phyloP scores from a whole-genome alignment of 2,888 invertebrate genomes.

The Drosophila mulleri region DNA sequence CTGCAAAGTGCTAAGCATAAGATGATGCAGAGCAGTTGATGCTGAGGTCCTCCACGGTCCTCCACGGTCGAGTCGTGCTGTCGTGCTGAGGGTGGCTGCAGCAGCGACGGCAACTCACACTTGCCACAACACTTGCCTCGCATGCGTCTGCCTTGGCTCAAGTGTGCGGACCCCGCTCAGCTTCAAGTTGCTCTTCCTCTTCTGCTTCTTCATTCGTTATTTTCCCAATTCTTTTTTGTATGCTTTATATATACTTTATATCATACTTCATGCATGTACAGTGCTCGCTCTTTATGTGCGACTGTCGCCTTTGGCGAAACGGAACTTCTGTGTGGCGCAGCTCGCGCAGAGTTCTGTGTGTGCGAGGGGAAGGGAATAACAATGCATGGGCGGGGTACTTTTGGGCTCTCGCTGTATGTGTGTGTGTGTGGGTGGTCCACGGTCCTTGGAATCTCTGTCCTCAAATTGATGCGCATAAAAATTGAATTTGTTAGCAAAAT shows the following conservation, averaged over 20 bases:
- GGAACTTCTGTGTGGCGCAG: conserved; percentile 34
- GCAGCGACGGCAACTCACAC: conserved; percentile 24
- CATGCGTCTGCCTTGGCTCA: conserved; percentile 34
- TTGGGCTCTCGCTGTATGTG: background rate
- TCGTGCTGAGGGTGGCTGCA: conserved; percentile 45
- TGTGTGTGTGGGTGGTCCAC: conserved; percentile 37
- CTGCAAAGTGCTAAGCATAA: conserved; percentile 45
- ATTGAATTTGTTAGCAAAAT: conserved; percentile 78
- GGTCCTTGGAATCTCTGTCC: conserved; percentile 40
- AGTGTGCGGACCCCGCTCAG: conserved; percentile 44
- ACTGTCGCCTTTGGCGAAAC: conserved; percentile 22
- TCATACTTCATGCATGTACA: conserved; percentile 9
- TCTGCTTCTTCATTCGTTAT: background rate
- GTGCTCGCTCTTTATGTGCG: conserved; percentile 18
- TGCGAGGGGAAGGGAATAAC: background rate
- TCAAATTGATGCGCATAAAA: conserved; percentile 65
- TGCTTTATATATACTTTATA: background rate
- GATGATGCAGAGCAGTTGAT: conserved; percentile 51
- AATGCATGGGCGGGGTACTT: background rate
- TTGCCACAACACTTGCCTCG: conserved; percentile 27
- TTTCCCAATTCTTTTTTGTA: background rate
- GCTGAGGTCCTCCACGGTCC: conserved; percentile 40
- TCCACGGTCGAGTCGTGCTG: conserved; percentile 11
- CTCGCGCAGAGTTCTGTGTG: conserved; percentile 13
- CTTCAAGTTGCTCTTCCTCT: conserved; percentile 44